Base-by-base conservation (phyloP, 1,140 invertebrate genomes). In the Drosophila tani region DNA sequence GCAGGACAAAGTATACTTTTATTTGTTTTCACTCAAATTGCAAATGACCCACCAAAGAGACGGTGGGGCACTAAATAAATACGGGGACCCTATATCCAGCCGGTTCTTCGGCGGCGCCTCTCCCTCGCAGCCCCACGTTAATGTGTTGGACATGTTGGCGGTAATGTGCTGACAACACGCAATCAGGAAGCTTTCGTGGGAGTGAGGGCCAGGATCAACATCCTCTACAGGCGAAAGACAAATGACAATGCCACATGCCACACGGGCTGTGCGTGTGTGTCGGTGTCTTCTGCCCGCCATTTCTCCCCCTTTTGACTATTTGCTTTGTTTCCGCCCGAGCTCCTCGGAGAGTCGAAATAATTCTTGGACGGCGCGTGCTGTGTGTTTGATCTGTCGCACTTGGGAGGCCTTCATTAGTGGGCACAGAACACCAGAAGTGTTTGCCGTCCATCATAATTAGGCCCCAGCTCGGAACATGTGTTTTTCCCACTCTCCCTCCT, bases 161-260 rank as follows among this genome's bases (percentile, higher is more conserved):
- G 60, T 90, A 90, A 90, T 90, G 85, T 84, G 85, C 68, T 90
- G 82, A 82, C 85, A 81, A 77, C 85, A 90, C 85, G 86, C 85
- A 71, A 88, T 69, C 60, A 74, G 80, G 64, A 68, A 70, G 40
- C 62, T 35, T 38, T 43, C 24, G 49, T 29, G 14, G 38, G 46
- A 63, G 57, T 70, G 66, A 41, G 46, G n/a, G 21, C 32, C 27
- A 9, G 35, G 43, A 29, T 24, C 49, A 43, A 46, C 63, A 55
- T 62, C 59, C 62, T 68, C 55, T 19, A 21, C 60, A 58, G 58
- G 29, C 69, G 27, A 70, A 57, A 90, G 81, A 90, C 79, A 91
- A 90, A 90, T 91, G 85, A 90, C 85, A 90, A 17, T 79, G 75
- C 78, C 81, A 67, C 85, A 91, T 90, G 86, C 85, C 74, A 87